These are phyloP conservation scores for Pachyuromys duprasi DNA, from an alignment of 2,797 vertebrate genomes.

Conservation along the genomic window DNA sequence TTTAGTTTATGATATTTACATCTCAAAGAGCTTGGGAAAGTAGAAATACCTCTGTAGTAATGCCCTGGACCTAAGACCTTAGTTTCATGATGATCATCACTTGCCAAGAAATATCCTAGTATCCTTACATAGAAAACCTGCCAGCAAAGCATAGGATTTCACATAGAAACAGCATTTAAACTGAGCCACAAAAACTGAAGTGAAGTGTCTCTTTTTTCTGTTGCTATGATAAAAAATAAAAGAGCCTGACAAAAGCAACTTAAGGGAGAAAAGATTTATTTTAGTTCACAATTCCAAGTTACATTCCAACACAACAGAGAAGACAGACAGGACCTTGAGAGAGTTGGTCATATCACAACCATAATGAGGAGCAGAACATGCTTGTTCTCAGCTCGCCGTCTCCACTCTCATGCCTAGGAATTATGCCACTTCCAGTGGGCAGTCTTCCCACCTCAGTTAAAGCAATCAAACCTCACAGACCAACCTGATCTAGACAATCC, in stretches of 20 bases:
- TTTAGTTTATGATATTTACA: neutral
- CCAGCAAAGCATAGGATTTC: neutral
- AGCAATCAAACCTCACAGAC: neutral
- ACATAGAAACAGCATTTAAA: neutral
- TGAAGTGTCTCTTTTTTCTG: neutral
- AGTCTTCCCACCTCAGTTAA: neutral
- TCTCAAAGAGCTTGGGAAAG: neutral
- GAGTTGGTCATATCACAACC: neutral
- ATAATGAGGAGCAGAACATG: neutral
- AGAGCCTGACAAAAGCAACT: neutral
- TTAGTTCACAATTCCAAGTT: neutral
- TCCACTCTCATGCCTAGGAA: neutral
- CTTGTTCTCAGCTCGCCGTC: neutral
- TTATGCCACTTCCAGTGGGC: neutral
- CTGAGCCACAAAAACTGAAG: neutral
- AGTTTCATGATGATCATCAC: neutral
- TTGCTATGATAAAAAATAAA: neutral
- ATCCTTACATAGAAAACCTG: neutral
- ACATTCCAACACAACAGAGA: neutral
- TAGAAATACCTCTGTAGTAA: neutral
- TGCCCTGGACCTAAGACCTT: neutral
- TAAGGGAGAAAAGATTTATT: neutral
- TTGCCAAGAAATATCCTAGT: neutral
- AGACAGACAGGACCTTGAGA: neutral
- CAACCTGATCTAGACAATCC: neutral